phyloP scores from a whole-genome alignment of 2,888 invertebrate species.

The Nipponacmea schrenckii region DNA sequence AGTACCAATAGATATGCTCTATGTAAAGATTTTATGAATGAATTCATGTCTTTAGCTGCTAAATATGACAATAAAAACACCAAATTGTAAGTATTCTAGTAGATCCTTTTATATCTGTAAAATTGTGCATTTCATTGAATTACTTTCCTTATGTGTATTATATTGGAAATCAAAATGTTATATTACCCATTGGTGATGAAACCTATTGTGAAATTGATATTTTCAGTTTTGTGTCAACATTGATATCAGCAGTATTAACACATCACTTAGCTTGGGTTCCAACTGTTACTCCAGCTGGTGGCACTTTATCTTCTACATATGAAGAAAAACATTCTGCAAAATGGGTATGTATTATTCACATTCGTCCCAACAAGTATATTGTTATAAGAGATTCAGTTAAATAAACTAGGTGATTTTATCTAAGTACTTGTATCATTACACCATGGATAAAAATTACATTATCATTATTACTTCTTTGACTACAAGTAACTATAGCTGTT shows the following conservation, averaged over 20 bases:
- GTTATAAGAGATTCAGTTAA: no score
- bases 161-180: no score
- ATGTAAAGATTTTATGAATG: slow-evolving; percentile 65
- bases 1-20: slow-evolving; percentile 64
- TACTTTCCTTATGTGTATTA: no score
- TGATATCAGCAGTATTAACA: slow-evolving; percentile 87
- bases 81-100: slow-evolving; percentile 79
- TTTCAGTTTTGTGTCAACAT: slow-evolving; percentile 88
- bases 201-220: slow-evolving; percentile 29
- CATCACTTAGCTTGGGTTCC: slow-evolving; percentile 93
- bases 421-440: no score
- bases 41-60: slow-evolving; percentile 63
- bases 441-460: no score
- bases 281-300: slow-evolving; percentile 74
- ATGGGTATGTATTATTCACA: slow-evolving; percentile 67
- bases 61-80: slow-evolving; percentile 83
- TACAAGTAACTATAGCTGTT: no score
- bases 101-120: not conserved
- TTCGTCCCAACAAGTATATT: no score
- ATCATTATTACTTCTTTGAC: no score
- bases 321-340: slow-evolving; percentile 68
- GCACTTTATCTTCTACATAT: slow-evolving; percentile 63
- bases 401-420: no score
- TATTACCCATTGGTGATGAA: no score
- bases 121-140: no score